A percentile compares a stretch with the other conserved stretches of the same genome.
phyloP scores from a whole-genome alignment of 2,888 invertebrate species.

The Himalopsyche kuldschensis region DNA sequence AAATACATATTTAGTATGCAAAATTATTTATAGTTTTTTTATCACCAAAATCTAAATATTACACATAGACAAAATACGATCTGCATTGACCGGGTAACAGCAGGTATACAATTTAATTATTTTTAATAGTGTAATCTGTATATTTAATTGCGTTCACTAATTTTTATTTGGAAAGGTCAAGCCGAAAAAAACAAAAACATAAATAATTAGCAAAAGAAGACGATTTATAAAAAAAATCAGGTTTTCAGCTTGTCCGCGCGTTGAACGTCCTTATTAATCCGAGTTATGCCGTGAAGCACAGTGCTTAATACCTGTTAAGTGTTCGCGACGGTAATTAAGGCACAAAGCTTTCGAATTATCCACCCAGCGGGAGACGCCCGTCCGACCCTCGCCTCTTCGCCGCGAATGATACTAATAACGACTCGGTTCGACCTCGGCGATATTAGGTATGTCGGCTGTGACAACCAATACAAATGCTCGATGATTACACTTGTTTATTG shows the following conservation, averaged over 20 bases:
- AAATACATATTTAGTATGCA: no score
- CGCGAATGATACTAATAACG: conserved; percentile 15
- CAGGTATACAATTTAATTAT: no score
- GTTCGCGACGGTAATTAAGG: conserved; percentile 32
- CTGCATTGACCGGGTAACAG: no score
- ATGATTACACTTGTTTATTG: conserved; percentile 29
- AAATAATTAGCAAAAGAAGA: not conserved
- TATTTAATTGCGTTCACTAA: not conserved
- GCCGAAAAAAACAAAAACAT: not conserved
- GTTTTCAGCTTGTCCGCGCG: conserved; percentile 3
- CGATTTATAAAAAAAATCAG: conserved; percentile 2
- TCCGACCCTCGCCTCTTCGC: not conserved
- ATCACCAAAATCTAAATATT: no score
- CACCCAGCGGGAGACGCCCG: conserved; percentile 25
- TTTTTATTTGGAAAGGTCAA: not conserved
- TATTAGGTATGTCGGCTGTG: conserved; percentile 11
- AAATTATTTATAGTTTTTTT: no score
- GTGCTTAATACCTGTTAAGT: conserved; percentile 30
- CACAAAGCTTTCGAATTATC: conserved; percentile 33
- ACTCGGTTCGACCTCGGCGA: not conserved
- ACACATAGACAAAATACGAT: no score
- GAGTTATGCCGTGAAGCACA: conserved; percentile 24
- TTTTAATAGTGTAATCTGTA: not conserved
- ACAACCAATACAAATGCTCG: conserved; percentile 15
- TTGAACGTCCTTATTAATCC: conserved; percentile 20